Conservation (phyloP, 1,140 invertebrate genomes). For the Drosophila obscura region DNA sequence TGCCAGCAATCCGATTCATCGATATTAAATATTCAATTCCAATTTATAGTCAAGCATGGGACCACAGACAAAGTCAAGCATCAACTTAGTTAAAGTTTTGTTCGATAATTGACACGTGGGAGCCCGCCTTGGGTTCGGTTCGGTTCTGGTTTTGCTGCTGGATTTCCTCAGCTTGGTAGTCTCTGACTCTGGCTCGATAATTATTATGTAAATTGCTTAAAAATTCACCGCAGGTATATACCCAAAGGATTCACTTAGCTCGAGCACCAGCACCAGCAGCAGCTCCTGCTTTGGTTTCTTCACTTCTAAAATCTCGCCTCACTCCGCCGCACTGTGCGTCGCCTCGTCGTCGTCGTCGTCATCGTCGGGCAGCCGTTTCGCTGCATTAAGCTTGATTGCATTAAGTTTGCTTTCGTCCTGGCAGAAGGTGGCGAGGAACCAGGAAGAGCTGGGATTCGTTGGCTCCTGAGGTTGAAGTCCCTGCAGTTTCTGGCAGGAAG, state of each 20-base stretch:
- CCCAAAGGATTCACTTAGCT: conserved; percentile 75
- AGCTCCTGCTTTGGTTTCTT: too few relatives aligned
- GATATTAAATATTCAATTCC: conserved; percentile 47
- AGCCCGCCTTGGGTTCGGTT: conserved; percentile 10
- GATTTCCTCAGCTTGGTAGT: conserved; percentile 6
- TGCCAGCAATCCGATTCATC: too few relatives aligned
- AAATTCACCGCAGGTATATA: conserved; percentile 77
- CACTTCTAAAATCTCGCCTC: too few relatives aligned
- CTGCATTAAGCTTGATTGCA: conserved; percentile 80
- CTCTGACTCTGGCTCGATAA: conserved; percentile 61
- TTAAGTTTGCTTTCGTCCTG: conserved; percentile 76
- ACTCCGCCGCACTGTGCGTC: neutral
- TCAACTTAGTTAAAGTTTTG: conserved; percentile 61
- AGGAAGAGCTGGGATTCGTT: neutral
- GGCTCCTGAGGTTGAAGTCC: neutral
- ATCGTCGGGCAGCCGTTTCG: conserved; percentile 70
- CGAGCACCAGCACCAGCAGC: neutral
- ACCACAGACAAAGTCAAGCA: conserved; percentile 30
- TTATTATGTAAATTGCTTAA: conserved; percentile 82
- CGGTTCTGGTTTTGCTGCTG: conserved; percentile 22
- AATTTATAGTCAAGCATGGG: conserved; percentile 23
- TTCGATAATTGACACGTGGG: conserved; percentile 71
- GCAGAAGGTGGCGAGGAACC: conserved; percentile 6
- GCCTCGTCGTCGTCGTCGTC: neutral
- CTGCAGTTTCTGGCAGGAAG: conserved; percentile 21